Conservation (phyloP, 2,113 vertebrate species). For the Cynoglossus semilaevis region DNA sequence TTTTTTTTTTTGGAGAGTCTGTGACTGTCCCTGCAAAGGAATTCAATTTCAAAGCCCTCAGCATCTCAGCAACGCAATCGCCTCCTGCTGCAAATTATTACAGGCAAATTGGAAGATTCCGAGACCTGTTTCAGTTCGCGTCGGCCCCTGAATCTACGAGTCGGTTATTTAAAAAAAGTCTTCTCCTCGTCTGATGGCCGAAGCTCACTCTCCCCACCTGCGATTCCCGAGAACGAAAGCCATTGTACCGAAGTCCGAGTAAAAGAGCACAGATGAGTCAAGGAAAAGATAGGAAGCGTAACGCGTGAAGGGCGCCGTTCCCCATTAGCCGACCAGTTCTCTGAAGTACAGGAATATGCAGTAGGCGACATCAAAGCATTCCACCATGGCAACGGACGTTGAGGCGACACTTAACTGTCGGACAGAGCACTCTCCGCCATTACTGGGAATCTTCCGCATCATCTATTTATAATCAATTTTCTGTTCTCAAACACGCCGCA, state of each 20-base stretch:
- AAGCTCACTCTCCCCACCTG: constrained; percentile 24
- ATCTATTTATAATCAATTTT: constrained; percentile 62
- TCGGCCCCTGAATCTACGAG: constrained; percentile 36
- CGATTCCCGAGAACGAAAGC: constrained; percentile 26
- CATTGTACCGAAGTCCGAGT: constrained; percentile 43
- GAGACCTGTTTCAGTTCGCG: constrained; percentile 64
- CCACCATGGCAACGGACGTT: constrained; percentile 41
- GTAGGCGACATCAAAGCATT: constrained; percentile 55
- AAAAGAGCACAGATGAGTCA: constrained; percentile 12
- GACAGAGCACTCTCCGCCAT: constrained; percentile 35
- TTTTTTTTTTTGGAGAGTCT: constrained; percentile 28
- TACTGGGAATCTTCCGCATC: constrained; percentile 30
- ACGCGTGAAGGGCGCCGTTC: constrained; percentile 49
- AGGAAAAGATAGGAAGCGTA: constrained; percentile 33
- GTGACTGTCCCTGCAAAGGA: constrained; percentile 50
- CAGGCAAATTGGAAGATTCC: constrained; percentile 68
- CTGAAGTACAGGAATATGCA: constrained; percentile 43
- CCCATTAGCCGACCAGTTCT: constrained; percentile 59
- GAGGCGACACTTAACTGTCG: constrained; percentile 45
- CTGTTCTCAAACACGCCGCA: constrained; percentile 24
- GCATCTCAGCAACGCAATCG: constrained; percentile 63
- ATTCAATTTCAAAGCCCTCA: constrained; percentile 72
- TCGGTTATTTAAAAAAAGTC: constrained; percentile 23
- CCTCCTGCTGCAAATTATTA: constrained; percentile 72
- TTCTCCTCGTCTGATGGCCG: constrained; percentile 18